Base-by-base conservation (phyloP, 2,888 invertebrate genomes). In the Rhingia rostrata region DNA sequence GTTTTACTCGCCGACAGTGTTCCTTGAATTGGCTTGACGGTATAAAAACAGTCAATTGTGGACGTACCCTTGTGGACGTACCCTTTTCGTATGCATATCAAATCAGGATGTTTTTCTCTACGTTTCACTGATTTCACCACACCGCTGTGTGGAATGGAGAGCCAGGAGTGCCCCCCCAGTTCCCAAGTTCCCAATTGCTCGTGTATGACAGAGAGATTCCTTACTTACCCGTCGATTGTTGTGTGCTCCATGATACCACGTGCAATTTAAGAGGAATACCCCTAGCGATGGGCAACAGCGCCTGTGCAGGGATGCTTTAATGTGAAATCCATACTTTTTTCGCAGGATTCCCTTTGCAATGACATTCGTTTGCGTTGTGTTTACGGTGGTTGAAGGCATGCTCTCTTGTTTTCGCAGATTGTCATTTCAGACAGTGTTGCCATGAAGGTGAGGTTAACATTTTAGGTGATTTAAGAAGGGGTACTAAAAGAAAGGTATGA, bases 251-350 rank as follows among this genome's bases (percentile, higher is more conserved):
- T 22, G 53, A 37, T 35, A 69, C 77, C 78, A 78, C 78, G 78
- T 78, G 78, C 70, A 60, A 43, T 43, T 35, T 35, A 22, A 58
- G 51, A 58, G 53, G 58, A 60, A 47, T 58, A 41, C 37, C 58
- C 54, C 7, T 30, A 9, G 47, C 53, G 7, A 14, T n/a, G 4
- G 10, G n/a, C 41, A 5, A 41, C 7, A 56, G 73, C 84, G 84
- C 84, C 56, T 80, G 80, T 80, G 84, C 80, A 33, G 22, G 60
- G 74, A 84, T 80, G 84, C 74, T 80, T 80, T 84, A 61, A 84
- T 84, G 84, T 45, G 80, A 80, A 84, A 84, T 84, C 84, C 70
- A 84, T 84, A 84, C 10, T 49, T 70, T 49, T 73, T 80, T 60
- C 22, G 43, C 45, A 61, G 47, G 49, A 61, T 66, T 66, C 58